Conservation (phyloP, 2,888 invertebrate genomes). For the Thyatira batis region DNA sequence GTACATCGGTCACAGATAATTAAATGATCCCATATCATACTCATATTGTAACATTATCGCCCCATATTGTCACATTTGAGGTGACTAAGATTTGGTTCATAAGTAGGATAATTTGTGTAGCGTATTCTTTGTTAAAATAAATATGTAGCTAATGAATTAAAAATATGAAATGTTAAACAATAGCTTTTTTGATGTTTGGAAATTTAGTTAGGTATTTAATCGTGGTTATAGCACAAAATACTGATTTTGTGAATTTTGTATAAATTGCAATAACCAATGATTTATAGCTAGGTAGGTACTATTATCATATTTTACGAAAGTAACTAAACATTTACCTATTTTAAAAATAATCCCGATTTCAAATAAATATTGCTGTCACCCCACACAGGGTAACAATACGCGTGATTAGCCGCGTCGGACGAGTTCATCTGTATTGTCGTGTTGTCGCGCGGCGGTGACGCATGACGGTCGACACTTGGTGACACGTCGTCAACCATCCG, state of each 20-base stretch:
- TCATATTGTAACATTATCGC: constrained; percentile 6
- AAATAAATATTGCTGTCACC: constrained; percentile 31
- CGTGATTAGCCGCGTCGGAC: constrained; percentile 69
- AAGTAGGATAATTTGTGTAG: background rate
- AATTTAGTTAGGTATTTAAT: no score
- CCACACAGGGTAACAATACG: constrained; percentile 60
- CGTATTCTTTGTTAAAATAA: background rate
- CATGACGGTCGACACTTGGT: constrained; percentile 16
- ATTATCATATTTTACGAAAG: no score
- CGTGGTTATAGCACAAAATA: no score
- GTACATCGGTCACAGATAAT: constrained; percentile 73
- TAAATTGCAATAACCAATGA: no score
- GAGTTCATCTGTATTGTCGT: constrained; percentile 39
- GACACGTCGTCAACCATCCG: constrained; percentile 23
- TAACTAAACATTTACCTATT: no score
- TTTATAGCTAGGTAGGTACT: no score
- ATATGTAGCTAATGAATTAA: background rate
- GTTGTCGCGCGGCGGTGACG: constrained; percentile 17
- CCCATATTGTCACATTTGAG: constrained; percentile 47
- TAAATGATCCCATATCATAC: constrained; percentile 56
- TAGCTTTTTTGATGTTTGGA: no score
- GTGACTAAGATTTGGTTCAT: constrained; percentile 29
- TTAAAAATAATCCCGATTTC: no score
- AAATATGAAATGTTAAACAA: no score
- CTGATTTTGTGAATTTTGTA: no score